Evolutionary conservation across 2,797 vertebrate genomes (phyloP), one percentile per base, ranked within the genome.

Genomic region (Lacerta bilineata): DNA sequence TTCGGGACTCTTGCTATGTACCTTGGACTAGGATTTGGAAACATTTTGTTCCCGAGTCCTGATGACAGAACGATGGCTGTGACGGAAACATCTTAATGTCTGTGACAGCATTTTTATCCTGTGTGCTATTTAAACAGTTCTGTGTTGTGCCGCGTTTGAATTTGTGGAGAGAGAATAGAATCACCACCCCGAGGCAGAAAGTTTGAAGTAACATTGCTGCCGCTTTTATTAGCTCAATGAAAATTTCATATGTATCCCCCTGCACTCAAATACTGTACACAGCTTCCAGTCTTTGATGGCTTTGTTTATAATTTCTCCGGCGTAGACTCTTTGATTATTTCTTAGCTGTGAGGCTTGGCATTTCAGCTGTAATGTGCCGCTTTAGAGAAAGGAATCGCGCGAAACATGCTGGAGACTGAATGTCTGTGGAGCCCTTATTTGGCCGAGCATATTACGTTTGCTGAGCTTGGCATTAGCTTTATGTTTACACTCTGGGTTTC

Each of bases 261-360:
- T 43, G 79, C 46, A 69, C 8, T 81, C 0, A 83, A 76, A 4
- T 86, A 39, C 50, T 9, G 2, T 27, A 3, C 85, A 1, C 78
- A n/a, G 43, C 41, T 90, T 89, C 29, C 80, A 88, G 80, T 64
- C 10, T 87, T 84, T 43, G 27, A 9, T 91, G 50, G 76, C 71
- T 23, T 85, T 92, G 72, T 84, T 86, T 82, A 72, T 76, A 39
- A n/a, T 92, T 93, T 91, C 87, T 59, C 36, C 79, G 41, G 71
- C 25, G 9, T 1, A 18, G 74, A 43, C 2, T 79, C 78, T 93
- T 85, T 87, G 59, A 76, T 91, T 87, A 82, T 91, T 95, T 94
- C 41, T 90, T 25, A 69, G 36, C 80, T 66, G 43, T 71, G 87
- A 88, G 79, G 39, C 36, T 78, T 5, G 8, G 82, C 78, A 91